Conservation (phyloP, 2,888 invertebrate species). For the Aporophyla nigra region DNA sequence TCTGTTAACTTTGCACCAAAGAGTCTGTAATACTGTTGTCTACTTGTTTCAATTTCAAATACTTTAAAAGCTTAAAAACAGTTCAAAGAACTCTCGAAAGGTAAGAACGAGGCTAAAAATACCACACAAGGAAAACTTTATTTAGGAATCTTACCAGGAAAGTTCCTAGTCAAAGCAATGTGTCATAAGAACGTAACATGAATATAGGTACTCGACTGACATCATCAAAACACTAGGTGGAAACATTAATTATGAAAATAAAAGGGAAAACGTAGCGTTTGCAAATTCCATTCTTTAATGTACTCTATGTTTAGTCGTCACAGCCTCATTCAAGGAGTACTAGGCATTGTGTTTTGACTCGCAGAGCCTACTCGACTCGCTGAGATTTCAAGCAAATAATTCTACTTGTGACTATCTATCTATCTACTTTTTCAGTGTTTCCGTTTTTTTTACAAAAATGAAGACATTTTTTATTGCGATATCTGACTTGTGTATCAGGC, state of each 20-base stretch:
- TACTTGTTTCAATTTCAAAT: background rate
- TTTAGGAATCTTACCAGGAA: constrained; percentile 35
- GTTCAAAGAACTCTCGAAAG: constrained; percentile 25
- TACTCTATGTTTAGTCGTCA: constrained; percentile 37
- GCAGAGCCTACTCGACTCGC: constrained; percentile 29
- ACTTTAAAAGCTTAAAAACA: constrained; percentile 13
- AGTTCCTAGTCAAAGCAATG: constrained; percentile 54
- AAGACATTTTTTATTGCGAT: background rate
- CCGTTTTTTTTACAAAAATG: background rate
- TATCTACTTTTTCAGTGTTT: background rate
- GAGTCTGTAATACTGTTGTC: background rate
- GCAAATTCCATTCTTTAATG: constrained; percentile 45
- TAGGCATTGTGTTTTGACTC: constrained; percentile 48
- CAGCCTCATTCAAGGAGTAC: constrained; percentile 31
- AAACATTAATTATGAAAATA: constrained; percentile 53
- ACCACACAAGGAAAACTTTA: constrained; percentile 35
- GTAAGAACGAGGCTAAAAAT: constrained; percentile 23
- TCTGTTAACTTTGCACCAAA: background rate
- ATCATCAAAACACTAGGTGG: constrained; percentile 40
- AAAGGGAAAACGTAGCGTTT: constrained; percentile 35
- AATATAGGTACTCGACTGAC: constrained; percentile 26
- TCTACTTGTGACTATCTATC: background rate
- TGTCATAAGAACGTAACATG: constrained; percentile 33
- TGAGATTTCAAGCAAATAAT: constrained; percentile 41
- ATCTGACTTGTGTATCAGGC: too few relatives aligned